phyloP scores from a whole-genome alignment of 2,797 vertebrate genomes.

The Poeciliopsis turneri region DNA sequence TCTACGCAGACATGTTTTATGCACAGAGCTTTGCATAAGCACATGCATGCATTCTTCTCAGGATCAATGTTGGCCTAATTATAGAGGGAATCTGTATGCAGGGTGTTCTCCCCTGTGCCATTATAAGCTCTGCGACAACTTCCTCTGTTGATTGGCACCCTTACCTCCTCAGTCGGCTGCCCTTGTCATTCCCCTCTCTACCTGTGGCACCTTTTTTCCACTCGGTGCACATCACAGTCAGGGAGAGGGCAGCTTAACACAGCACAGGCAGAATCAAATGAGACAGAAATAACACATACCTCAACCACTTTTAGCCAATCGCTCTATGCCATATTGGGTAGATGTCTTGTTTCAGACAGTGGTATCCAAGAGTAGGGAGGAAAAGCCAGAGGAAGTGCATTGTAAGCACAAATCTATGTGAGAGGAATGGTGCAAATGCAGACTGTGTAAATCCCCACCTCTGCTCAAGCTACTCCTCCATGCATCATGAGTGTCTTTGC shows the following conservation, averaged over 20 bases:
- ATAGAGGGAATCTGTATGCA: slow-evolving; percentile 64
- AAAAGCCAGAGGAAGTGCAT: slow-evolving; percentile 64
- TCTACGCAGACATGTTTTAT: slow-evolving; percentile 18
- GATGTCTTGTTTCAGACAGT: slow-evolving; percentile 43
- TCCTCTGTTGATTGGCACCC: slow-evolving; percentile 67
- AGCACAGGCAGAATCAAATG: slow-evolving; percentile 48
- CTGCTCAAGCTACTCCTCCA: slow-evolving; percentile 59
- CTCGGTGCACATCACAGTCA: slow-evolving; percentile 39
- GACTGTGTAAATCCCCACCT: slow-evolving; percentile 57
- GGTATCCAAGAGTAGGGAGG: slow-evolving; percentile 56
- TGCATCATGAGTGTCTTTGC: slow-evolving; percentile 69
- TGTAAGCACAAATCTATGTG: slow-evolving; percentile 62
- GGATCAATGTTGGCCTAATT: slow-evolving; percentile 65
- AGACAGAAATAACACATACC: slow-evolving; percentile 52
- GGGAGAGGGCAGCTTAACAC: slow-evolving; percentile 48
- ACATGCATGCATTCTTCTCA: slow-evolving; percentile 59
- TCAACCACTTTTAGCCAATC: slow-evolving; percentile 30
- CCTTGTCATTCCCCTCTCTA: slow-evolving; percentile 55
- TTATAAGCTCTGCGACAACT: slow-evolving; percentile 54
- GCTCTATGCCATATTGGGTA: slow-evolving; percentile 23
- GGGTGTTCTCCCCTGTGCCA: slow-evolving; percentile 22
- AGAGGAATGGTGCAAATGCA: slow-evolving; percentile 36
- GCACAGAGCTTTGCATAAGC: slow-evolving; percentile 58
- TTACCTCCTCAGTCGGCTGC: slow-evolving; percentile 46
- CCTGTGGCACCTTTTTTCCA: slow-evolving; percentile 34